A percentile compares a stretch with the other conserved stretches of the same genome.
Evolutionary conservation across 2,888 invertebrate genomes (phyloP).

Genomic region (Monoplex corrugatus): DNA sequence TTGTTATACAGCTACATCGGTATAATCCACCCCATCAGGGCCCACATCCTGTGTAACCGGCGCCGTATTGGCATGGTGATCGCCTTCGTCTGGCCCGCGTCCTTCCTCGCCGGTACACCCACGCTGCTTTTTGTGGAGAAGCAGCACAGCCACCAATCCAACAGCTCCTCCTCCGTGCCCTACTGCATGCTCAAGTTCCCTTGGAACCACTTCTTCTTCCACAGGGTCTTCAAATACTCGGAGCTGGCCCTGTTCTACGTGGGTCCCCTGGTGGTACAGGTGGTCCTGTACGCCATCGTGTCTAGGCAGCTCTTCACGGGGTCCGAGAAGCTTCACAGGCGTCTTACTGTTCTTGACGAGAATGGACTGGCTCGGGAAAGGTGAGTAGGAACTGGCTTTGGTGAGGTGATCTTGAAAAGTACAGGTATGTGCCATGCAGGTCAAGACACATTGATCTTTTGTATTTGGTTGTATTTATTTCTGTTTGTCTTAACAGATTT

Average conservation of each 20-base stretch:
- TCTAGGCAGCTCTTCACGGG: slow-evolving; percentile 77
- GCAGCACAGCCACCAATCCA: slow-evolving; percentile 57
- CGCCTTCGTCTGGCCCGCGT: slow-evolving; percentile 79
- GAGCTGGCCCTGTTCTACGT: slow-evolving; percentile 81
- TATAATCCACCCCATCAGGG: slow-evolving; percentile 81
- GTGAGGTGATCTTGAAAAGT: too few species aligned
- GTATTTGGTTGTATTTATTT: not conserved
- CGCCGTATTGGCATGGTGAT: slow-evolving; percentile 77
- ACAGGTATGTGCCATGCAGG: too few species aligned
- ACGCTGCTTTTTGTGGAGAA: slow-evolving; percentile 78
- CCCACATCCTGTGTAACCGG: slow-evolving; percentile 80
- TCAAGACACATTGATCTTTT: not conserved
- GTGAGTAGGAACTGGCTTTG: not conserved
- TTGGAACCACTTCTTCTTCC: slow-evolving; percentile 64
- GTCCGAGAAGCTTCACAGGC: slow-evolving; percentile 72
- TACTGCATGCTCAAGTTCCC: slow-evolving; percentile 78
- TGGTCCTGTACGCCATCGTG: slow-evolving; percentile 76
- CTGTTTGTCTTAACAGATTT: not conserved
- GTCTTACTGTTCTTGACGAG: slow-evolving; percentile 65
- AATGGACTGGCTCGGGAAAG: slow-evolving; percentile 66
- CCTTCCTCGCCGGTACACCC: slow-evolving; percentile 78
- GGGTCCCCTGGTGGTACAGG: slow-evolving; percentile 78
- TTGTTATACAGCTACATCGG: slow-evolving; percentile 79
- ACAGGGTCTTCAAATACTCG: slow-evolving; percentile 74
- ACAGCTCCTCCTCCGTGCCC: slow-evolving; percentile 64